Conservation (phyloP, 2,797 vertebrate genomes). For the Cuculus canorus region DNA sequence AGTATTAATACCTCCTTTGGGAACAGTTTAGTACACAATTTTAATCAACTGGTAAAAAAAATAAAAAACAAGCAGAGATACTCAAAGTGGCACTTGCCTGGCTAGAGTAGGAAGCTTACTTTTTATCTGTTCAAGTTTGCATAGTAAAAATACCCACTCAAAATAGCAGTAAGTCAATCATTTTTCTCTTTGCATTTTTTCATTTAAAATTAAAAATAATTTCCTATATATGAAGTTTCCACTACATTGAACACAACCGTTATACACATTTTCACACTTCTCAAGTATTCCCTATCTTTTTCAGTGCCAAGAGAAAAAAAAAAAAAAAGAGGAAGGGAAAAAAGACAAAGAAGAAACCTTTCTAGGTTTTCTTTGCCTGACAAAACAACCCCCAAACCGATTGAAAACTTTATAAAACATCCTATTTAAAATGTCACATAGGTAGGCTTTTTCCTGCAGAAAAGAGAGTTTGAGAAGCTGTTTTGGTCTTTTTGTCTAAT, state of each 20-base stretch:
- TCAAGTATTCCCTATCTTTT: neutral
- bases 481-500: neutral
- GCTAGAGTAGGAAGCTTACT: neutral
- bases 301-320: neutral
- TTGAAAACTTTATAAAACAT: neutral
- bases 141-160: neutral
- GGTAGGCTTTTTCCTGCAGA: neutral
- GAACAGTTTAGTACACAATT: neutral
- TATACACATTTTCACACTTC: constrained; percentile 17
- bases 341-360: neutral
- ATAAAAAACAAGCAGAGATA: neutral
- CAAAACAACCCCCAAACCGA: neutral
- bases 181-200: neutral
- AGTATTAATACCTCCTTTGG: neutral
- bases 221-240: neutral
- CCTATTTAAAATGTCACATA: neutral
- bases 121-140: neutral
- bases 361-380: neutral
- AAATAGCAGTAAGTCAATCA: neutral
- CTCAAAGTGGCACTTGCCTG: neutral
- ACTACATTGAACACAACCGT: neutral
- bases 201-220: constrained; percentile 5
- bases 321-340: neutral
- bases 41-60: neutral
- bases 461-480: neutral